Evolutionary conservation across 2,113 vertebrate genomes (phyloP), one percentile per base, ranked within the genome.

Genomic region (Pelmatolapia mariae): DNA sequence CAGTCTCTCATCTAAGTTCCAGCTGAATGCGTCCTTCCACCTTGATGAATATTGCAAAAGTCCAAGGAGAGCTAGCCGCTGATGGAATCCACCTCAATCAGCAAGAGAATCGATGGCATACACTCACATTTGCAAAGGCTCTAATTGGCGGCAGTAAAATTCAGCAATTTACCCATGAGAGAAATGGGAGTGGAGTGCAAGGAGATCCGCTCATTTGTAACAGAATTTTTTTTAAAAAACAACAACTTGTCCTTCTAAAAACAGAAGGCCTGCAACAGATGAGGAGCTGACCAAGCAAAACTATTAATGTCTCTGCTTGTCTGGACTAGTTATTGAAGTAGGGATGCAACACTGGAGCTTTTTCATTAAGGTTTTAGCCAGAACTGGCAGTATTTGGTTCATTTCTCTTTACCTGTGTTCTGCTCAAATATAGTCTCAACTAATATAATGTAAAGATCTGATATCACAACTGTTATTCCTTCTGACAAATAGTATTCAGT

Each of bases 31-130:
- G 79, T 89, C 84, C 57, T 81, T 91, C 93, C 93, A 93, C 92
- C 93, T 95, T 95, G 92, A 96, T 95, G 94, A 95, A 96, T 95
- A 93, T 94, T 94, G 91, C 90, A 95, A 71, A 84, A 91, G 94
- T 91, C 89, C 71, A 7, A 89, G 82, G 80, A 89, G 85, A 5
- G 81, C 5, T 59, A 90, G 91, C 78, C 87, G 80, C 92, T 88
- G 89, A 91, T 86, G 83, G 91, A 93, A 91, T 91, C 89, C 84
- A 91, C 90, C 87, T 93, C 92, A 92, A 94, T 95, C 95, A 93
- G 92, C 91, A 16, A 47, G 90, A 88, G 88, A 92, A 95, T 95
- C 91, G 71, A 95, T 94, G 93, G 93, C 87, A 56, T 90, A 90
- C 90, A 87, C 92, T 93, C 91, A 93, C 92, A 92, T 94, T 93